Percentiles rank a stretch among this genome's conserved stretches.
Conservation (phyloP, 2,797 vertebrate genomes). For the Poecile montanus region DNA sequence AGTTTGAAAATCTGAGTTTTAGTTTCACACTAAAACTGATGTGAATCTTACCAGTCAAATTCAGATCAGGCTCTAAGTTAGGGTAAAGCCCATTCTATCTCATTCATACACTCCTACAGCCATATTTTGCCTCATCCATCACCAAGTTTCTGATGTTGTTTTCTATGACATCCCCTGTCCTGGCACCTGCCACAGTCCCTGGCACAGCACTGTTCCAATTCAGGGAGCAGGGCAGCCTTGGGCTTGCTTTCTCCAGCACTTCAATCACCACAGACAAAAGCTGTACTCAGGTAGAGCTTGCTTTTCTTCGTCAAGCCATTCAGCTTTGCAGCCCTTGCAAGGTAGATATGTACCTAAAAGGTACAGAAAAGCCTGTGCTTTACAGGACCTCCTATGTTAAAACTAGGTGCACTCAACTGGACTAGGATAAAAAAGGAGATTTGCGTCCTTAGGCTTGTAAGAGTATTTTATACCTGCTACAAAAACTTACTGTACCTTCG, state of each 20-base stretch:
- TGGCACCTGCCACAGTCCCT: background rate
- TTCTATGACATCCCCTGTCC: background rate
- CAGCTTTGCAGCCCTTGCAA: background rate
- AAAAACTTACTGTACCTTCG: constrained; percentile 82
- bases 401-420: background rate
- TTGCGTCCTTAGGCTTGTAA: background rate
- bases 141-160: background rate
- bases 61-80: background rate
- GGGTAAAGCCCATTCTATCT: background rate
- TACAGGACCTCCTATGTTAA: background rate
- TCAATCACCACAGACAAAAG: background rate
- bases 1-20: background rate
- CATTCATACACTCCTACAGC: background rate
- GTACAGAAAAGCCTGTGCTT: background rate
- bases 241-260: background rate
- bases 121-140: background rate
- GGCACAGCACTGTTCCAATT: background rate
- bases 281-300: background rate
- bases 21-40: background rate
- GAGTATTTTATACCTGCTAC: background rate
- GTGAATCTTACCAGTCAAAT: background rate
- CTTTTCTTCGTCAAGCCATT: background rate
- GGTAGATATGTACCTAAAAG: background rate
- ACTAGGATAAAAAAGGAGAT: background rate
- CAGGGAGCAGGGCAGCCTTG: background rate